Base-by-base conservation (phyloP, 2,797 vertebrate species). In the Semotilus atromaculatus region DNA sequence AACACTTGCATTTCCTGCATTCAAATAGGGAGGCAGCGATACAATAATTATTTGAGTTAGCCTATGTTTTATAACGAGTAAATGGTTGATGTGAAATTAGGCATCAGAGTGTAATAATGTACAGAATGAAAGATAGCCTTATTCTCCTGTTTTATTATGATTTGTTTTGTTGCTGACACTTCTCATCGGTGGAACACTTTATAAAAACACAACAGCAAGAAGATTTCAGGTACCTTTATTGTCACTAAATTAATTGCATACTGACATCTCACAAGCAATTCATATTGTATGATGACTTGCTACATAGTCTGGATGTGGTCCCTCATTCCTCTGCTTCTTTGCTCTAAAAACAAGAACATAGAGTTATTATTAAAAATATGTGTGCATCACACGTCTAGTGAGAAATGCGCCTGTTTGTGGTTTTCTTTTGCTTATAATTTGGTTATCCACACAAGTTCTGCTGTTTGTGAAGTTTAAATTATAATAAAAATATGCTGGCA, bases 321-420 rank as follows among this genome's bases (percentile, higher is more conserved):
- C 23, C 11, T 81, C 66, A 81, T n/a, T 81, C 79, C 5, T 6
- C 51, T 0, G 34, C 66, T 81, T 81, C 79, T 81, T 81, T 81
- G 23, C 66, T 67, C 79, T 81, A 23, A 36, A 71, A 70, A 53
- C 34, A 40, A 81, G 48, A 81, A 55, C 14, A 81, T 7, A 62
- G n/a, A 43, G 16, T 43, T 9, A 16, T 16, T 58, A 36, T 18
- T 29, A 14, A 36, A 34, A 5, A 67, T 21, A 67, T 36, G 62
- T 64, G 34, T 2, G 1, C 3, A 21, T 67, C 18, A 67, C 4
- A 34, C 4, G 4, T 38, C 19, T 36, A 38, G 10, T 36, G 19
- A 21, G 18, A 11, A 67, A 67, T 9, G 4, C 21, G 10, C 38
- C 21, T 40, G 36, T n/a, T n/a, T 70, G 36, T 70, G 10, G 3